Conservation (phyloP, 2,113 vertebrate species). For the Thinocorus orbignyianus region DNA sequence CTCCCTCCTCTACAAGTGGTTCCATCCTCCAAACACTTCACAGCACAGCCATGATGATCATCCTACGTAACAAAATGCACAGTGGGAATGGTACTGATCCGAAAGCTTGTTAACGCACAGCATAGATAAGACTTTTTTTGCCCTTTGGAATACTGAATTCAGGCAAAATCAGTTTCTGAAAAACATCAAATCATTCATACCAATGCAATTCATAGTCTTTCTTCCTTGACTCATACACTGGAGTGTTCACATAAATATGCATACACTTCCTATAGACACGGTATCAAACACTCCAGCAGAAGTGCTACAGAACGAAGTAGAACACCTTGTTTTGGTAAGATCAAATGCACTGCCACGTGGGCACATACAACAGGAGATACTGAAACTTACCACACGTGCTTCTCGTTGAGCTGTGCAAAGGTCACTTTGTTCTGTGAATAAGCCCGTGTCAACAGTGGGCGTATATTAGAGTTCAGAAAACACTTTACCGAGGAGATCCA, state of each 20-base stretch:
- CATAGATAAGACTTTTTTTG: not conserved
- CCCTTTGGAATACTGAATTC: not conserved
- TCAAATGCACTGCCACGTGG: not conserved
- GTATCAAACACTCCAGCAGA: not conserved
- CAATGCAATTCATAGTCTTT: not conserved
- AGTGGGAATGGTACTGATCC: not conserved
- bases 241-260: not conserved
- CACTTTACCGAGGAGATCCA: conserved; percentile 23
- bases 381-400: not conserved
- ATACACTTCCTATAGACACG: not conserved
- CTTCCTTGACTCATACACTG: not conserved
- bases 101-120: not conserved
- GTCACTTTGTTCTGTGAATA: conserved; percentile 35
- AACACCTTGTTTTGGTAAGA: not conserved
- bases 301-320: not conserved
- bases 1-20: not conserved
- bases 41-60: not conserved
- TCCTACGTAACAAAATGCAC: not conserved
- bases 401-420: conserved; percentile 50
- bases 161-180: not conserved
- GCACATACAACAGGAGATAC: not conserved
- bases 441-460: conserved; percentile 46
- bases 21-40: not conserved
- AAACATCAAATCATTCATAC: not conserved
- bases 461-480: conserved; percentile 32